phyloP scores from a whole-genome alignment of 1,140 invertebrate species.

The Hormaphis cornu region DNA sequence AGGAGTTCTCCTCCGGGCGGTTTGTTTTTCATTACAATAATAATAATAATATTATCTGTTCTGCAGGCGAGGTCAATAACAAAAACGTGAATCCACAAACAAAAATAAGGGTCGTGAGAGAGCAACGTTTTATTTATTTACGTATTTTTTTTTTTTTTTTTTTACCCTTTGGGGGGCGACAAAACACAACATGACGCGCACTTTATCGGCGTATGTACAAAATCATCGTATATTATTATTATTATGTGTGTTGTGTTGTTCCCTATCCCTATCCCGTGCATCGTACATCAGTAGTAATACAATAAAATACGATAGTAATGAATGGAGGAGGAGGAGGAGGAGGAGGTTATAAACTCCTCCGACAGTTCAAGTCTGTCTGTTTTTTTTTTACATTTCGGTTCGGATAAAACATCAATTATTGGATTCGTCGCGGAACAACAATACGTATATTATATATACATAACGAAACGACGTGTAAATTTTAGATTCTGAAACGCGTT shows the following conservation, averaged over 20 bases:
- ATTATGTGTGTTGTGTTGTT: too few relatives aligned
- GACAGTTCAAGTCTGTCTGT: neutral
- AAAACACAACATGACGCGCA: neutral
- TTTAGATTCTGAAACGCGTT: too few relatives aligned
- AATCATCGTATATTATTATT: too few relatives aligned
- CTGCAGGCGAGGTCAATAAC: neutral
- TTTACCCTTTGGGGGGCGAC: too few relatives aligned
- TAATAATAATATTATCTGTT: neutral
- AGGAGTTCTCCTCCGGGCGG: neutral
- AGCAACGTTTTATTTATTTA: neutral
- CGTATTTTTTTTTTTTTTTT: neutral
- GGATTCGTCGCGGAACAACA: neutral
- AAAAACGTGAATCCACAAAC: neutral
- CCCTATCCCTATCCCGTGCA: too few relatives aligned
- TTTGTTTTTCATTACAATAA: conserved; percentile 16
- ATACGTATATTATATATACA: too few relatives aligned
- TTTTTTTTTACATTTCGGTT: neutral
- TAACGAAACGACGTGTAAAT: too few relatives aligned
- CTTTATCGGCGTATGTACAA: too few relatives aligned
- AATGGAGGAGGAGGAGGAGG: neutral
- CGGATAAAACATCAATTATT: neutral
- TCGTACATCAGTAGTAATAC: too few relatives aligned
- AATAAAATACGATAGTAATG: neutral
- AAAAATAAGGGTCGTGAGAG: conserved; percentile 2
- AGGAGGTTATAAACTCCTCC: neutral